Percentiles rank a stretch among this genome's conserved stretches.
Conservation (phyloP, 2,113 vertebrate genomes). For the Odocoileus hemionus region DNA sequence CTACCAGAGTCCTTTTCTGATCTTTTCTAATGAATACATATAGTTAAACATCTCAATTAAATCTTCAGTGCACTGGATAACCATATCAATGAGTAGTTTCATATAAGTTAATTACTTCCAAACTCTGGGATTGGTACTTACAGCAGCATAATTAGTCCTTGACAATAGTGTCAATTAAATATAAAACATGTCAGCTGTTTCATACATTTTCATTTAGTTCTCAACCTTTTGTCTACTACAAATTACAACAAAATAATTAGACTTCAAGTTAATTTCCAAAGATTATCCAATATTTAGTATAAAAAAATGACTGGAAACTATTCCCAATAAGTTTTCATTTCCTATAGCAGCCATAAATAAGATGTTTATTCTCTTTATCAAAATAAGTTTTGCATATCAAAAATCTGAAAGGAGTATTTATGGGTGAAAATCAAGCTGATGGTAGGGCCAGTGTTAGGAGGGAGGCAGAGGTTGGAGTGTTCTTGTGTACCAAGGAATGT, state of each 20-base stretch:
- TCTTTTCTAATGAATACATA: not conserved
- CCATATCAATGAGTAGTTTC: not conserved
- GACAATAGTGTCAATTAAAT: not conserved
- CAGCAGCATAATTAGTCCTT: not conserved
- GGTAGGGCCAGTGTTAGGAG: not conserved
- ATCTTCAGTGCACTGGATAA: not conserved
- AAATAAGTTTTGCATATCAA: not conserved
- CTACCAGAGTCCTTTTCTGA: not conserved
- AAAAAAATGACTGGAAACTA: not conserved
- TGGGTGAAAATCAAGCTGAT: not conserved
- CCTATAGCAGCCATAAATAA: not conserved
- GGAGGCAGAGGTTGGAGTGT: not conserved
- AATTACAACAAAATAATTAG: not conserved
- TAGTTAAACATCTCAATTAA: not conserved
- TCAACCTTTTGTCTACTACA: not conserved
- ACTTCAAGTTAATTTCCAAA: not conserved
- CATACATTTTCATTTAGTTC: not conserved
- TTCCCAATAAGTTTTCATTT: not conserved
- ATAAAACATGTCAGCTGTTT: not conserved
- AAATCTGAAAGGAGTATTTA: not conserved
- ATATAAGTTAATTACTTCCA: not conserved
- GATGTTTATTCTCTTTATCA: not conserved
- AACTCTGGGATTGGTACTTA: not conserved
- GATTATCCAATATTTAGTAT: not conserved
- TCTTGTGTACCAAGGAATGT: not conserved